Conservation (phyloP, 2,113 vertebrate species). For the Prunella himalayana region DNA sequence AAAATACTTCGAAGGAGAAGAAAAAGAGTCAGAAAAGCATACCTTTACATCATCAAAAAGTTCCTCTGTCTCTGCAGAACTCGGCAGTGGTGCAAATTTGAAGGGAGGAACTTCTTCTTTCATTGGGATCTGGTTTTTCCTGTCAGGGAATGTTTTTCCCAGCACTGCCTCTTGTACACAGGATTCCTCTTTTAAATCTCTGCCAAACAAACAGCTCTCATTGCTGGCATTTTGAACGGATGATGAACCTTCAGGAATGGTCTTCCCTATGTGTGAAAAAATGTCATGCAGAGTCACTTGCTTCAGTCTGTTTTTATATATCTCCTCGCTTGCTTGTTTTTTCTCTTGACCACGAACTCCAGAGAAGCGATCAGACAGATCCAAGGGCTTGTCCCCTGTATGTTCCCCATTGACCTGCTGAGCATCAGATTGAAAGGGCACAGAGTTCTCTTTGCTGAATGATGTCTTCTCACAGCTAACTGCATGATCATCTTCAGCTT, state of each 20-base stretch:
- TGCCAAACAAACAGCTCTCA: slow-evolving; percentile 21
- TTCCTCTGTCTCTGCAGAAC: slow-evolving; percentile 52
- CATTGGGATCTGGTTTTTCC: slow-evolving; percentile 44
- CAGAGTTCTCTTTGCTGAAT: slow-evolving; percentile 74
- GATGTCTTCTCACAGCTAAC: slow-evolving; percentile 58
- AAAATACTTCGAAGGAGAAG: not conserved
- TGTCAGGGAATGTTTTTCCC: slow-evolving; percentile 51
- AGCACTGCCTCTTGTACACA: slow-evolving; percentile 38
- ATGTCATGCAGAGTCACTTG: slow-evolving; percentile 68
- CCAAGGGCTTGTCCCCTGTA: slow-evolving; percentile 67
- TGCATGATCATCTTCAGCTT: slow-evolving; percentile 62
- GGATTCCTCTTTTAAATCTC: slow-evolving; percentile 47
- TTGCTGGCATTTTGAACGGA: slow-evolving; percentile 13
- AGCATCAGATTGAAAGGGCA: slow-evolving; percentile 19
- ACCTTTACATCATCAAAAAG: slow-evolving; percentile 70
- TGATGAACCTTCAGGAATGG: slow-evolving; percentile 42
- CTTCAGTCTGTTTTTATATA: slow-evolving; percentile 63
- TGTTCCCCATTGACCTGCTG: slow-evolving; percentile 58
- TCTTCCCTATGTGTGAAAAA: slow-evolving; percentile 50
- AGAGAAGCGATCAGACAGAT: slow-evolving; percentile 78
- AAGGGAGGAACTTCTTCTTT: slow-evolving; percentile 68
- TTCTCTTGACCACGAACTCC: slow-evolving; percentile 62
- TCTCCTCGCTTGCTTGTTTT: slow-evolving; percentile 57
- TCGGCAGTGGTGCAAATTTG: slow-evolving; percentile 39
- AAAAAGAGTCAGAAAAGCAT: not conserved